A percentile compares a stretch with the other conserved stretches of the same genome.
Evolutionary conservation across 2,888 invertebrate species (phyloP).

Genomic region (Antheraea yamamai): DNA sequence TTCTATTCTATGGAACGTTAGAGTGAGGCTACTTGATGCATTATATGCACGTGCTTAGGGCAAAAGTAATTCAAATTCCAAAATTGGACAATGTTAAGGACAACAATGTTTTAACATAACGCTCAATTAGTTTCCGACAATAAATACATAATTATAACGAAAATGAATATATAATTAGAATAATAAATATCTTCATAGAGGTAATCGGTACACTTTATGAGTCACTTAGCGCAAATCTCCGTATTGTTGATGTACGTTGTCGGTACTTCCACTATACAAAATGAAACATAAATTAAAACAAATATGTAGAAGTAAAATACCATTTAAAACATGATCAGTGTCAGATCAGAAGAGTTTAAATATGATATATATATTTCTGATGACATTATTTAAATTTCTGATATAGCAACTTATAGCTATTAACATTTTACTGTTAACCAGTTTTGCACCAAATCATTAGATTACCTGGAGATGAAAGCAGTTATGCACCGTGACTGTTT

Average conservation of each 20-base stretch:
- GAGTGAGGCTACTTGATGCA: too few relatives aligned
- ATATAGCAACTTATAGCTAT: background rate
- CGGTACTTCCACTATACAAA: slow-evolving; percentile 46
- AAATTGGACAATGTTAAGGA: too few relatives aligned
- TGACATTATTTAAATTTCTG: slow-evolving; percentile 27
- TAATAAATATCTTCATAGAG: slow-evolving; percentile 23
- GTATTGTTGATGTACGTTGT: slow-evolving; percentile 54
- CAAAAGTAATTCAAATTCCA: too few relatives aligned
- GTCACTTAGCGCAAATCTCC: slow-evolving; percentile 52
- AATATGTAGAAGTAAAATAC: slow-evolving; percentile 34
- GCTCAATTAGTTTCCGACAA: background rate
- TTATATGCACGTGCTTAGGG: too few relatives aligned
- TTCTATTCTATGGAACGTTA: too few relatives aligned
- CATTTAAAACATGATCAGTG: slow-evolving; percentile 62
- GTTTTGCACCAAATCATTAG: background rate
- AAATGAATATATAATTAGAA: background rate
- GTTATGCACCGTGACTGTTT: too few relatives aligned
- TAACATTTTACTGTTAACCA: background rate
- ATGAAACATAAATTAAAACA: slow-evolving; percentile 44
- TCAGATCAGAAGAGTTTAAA: slow-evolving; percentile 50
- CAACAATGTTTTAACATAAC: too few relatives aligned
- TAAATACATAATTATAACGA: background rate
- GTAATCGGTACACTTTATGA: slow-evolving; percentile 64
- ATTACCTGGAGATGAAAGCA: background rate
- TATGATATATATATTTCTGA: slow-evolving; percentile 59